Evolutionary conservation across 2,113 vertebrate genomes (phyloP), one percentile per base, ranked within the genome.

Genomic region (Dascyllus trimaculatus): DNA sequence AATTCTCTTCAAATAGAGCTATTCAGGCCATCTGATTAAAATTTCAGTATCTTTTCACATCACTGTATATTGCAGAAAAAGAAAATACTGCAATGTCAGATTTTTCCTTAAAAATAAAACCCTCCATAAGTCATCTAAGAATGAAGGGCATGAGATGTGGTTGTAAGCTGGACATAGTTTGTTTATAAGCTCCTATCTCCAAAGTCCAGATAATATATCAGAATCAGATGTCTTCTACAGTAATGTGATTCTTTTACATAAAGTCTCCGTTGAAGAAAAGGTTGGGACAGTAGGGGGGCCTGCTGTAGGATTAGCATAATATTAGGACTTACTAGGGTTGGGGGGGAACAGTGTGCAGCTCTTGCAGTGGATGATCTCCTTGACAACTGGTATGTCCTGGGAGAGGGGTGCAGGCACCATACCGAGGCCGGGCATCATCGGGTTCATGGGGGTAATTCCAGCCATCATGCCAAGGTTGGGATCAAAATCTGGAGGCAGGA

Each of bases 311-410:
- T 68, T 52, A 59, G 35, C 19, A 38, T 64, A 35, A 51, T 14
- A 52, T 69, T 54, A 9, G 56, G 71, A 95, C 89, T 96, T 95
- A 99, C 97, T 97, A 87, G 97, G 97, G 91, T 98, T 98, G 5
- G 98, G 95, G 4, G 97, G 98, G 80, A 99, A 99, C 71, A 99
- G 96, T 0, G 97, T 99, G 93, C 97, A 99, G 94, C 93, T 98
- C 90, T 97, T 97, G 95, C 97, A 99, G 92, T 99, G 98, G 85
- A 99, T 98, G 89, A 99, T 99, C 94, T 99, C 98, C 88, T 99
- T 99, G 19, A 95, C 90, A 5, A 97, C 92, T 0, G 97, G 96
- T 84, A 97, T 82, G 73, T 98, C 97, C 22, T 97, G 96, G 22
- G 96, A 96, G 77, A 97, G 95, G 52, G 95, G 94, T 10, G 95